Evolutionary conservation across 53 echinoderm and acorn worm species (phyloP).

Genomic region (Henricia sp.): DNA sequence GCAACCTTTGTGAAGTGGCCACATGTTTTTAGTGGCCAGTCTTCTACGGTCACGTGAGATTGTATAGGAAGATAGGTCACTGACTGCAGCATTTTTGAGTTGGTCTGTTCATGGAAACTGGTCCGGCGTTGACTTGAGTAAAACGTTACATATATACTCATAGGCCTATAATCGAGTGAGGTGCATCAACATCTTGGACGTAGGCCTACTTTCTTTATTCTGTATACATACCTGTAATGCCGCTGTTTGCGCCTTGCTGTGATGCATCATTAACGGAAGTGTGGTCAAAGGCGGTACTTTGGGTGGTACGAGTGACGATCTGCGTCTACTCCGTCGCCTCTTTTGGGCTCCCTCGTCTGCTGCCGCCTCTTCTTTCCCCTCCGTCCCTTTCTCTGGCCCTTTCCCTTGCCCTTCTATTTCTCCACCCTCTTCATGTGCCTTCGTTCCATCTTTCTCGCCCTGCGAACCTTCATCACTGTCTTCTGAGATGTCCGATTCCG

Average conservation of each 20-base stretch:
- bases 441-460: neutral
- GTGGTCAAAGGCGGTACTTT: neutral
- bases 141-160: too few species aligned
- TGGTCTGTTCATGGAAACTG: too few species aligned
- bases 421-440: neutral
- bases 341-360: neutral
- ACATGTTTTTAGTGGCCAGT: too few species aligned
- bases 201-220: neutral
- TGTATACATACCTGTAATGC: neutral
- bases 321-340: neutral
- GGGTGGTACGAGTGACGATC: constrained; percentile 2
- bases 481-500: neutral
- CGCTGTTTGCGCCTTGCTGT: neutral
- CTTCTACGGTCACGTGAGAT: too few species aligned
- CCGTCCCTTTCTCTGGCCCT: neutral
- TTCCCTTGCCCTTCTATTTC: neutral
- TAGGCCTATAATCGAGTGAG: too few species aligned
- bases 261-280: neutral
- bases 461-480: neutral
- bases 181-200: too few species aligned
- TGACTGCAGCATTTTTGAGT: too few species aligned
- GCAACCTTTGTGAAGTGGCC: too few species aligned
- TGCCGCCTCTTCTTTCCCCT: neutral
- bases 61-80: too few species aligned
- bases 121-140: too few species aligned